These are phyloP conservation scores for Acanthiza pusilla DNA, from an alignment of 2,797 vertebrate genomes.

Conservation along the genomic window DNA sequence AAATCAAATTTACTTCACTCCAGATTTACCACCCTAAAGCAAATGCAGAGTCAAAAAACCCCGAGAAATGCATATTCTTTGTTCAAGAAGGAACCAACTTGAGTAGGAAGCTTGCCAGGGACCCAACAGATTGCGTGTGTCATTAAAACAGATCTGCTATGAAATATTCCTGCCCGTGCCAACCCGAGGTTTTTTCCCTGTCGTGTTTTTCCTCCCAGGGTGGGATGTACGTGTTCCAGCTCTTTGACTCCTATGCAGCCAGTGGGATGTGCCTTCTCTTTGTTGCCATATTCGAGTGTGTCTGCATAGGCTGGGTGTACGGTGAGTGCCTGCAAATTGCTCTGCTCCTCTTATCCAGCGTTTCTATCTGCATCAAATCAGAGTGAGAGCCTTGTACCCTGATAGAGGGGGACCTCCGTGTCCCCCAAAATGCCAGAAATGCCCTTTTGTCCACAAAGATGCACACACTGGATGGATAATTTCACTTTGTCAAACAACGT, in stretches of 20 bases:
- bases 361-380: neutral
- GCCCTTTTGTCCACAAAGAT: neutral
- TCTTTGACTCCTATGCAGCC: slow-evolving; percentile 95
- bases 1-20: neutral
- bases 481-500: neutral
- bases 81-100: neutral
- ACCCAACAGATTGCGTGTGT: neutral
- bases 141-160: neutral
- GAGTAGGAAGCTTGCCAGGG: neutral
- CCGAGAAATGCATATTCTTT: neutral
- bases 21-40: neutral
- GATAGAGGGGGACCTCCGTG: neutral
- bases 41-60: neutral
- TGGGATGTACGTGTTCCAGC: slow-evolving; percentile 98
- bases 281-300: slow-evolving; percentile 96
- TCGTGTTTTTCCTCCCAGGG: slow-evolving; percentile 78
- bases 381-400: neutral
- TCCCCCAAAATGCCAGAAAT: neutral
- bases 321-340: slow-evolving; percentile 78
- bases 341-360: neutral
- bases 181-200: neutral
- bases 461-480: neutral
- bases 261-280: slow-evolving; percentile 99
- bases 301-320: slow-evolving; percentile 98
- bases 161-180: neutral